These are phyloP conservation scores for Chalcis sispes DNA, from an alignment of 2,888 invertebrate species.

Conservation along the genomic window DNA sequence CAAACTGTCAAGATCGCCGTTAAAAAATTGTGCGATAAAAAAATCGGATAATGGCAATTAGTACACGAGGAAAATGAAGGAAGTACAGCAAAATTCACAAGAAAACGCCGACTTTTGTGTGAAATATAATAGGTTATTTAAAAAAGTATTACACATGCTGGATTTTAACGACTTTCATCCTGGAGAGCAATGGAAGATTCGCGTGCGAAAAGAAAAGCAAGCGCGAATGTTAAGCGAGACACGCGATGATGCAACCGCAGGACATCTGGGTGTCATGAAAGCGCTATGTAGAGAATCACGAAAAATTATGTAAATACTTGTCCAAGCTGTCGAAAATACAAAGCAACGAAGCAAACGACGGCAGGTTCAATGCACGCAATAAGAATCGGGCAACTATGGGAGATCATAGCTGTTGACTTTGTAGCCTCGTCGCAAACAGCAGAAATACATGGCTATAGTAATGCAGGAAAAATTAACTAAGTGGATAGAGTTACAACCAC, in stretches of 20 bases:
- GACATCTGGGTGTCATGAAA: constrained; percentile 57
- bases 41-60: no score
- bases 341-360: not conserved
- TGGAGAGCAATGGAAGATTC: constrained; percentile 53
- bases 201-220: constrained; percentile 36
- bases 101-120: not conserved
- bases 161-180: constrained; percentile 38
- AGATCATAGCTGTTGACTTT: not conserved
- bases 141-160: constrained; percentile 29
- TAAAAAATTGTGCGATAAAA: no score
- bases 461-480: constrained; percentile 56
- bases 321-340: constrained; percentile 2
- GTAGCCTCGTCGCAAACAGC: not conserved
- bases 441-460: not conserved
- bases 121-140: constrained; percentile 59
- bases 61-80: not conserved
- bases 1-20: not conserved
- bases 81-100: not conserved
- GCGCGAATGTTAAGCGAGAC: constrained; percentile 14
- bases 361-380: not conserved
- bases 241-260: constrained; percentile 57
- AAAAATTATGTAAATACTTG: constrained; percentile 61
- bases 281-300: constrained; percentile 54
- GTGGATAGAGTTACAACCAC: not conserved
- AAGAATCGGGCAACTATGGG: not conserved